Evolutionary conservation across 1,140 invertebrate genomes (phyloP).

Genomic region (Pantala flavescens): DNA sequence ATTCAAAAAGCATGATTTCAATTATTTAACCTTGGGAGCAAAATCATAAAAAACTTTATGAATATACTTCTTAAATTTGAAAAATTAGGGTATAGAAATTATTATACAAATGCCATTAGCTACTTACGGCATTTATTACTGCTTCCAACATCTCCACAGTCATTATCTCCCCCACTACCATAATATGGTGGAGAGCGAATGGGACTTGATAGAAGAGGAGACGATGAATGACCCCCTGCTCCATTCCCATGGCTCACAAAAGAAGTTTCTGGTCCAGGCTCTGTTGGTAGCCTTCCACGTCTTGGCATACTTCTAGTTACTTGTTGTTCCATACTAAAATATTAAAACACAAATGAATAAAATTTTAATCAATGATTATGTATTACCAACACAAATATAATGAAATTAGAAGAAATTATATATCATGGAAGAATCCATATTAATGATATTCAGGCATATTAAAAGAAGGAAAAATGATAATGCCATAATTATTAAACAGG

Average conservation of each 20-base stretch:
- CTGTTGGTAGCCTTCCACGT: constrained; percentile 55
- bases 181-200: constrained; percentile 51
- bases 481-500: no score
- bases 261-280: constrained; percentile 45
- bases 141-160: background rate
- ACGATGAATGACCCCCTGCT: constrained; percentile 37
- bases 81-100: no score
- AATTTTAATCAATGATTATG: constrained; percentile 15
- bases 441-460: no score
- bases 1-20: no score
- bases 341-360: constrained; percentile 18
- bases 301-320: constrained; percentile 26
- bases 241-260: constrained; percentile 18
- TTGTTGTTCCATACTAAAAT: background rate
- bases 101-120: no score
- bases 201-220: constrained; percentile 47
- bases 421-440: no score
- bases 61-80: no score
- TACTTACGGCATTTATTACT: background rate
- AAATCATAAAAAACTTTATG: no score
- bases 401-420: no score
- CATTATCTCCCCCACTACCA: background rate
- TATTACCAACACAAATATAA: constrained; percentile 11
- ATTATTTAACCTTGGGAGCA: no score
- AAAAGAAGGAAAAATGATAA: no score